Evolutionary conservation across 2,797 vertebrate genomes (phyloP).

Genomic region (Hafferia zeledoni): DNA sequence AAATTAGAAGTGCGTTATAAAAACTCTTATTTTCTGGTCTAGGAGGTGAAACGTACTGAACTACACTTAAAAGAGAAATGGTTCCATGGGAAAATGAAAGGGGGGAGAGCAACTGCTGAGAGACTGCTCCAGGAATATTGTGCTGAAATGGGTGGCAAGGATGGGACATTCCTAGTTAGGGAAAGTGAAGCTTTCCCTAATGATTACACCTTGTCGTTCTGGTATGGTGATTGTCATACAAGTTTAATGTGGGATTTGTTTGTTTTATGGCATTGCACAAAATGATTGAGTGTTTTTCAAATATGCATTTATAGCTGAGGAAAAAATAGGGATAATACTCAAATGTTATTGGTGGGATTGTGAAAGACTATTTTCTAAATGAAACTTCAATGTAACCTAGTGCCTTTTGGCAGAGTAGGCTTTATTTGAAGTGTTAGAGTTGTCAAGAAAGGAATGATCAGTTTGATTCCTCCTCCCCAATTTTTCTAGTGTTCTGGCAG

Average conservation of each 20-base stretch:
- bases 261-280: background rate
- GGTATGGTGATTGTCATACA: conserved; percentile 74
- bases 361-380: background rate
- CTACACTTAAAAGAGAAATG: conserved; percentile 87
- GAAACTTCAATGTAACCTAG: background rate
- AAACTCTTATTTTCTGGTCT: background rate
- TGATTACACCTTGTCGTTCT: conserved; percentile 93
- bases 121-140: conserved; percentile 90
- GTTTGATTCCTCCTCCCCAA: background rate
- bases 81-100: conserved; percentile 90
- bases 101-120: conserved; percentile 87
- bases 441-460: background rate
- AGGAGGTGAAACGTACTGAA: conserved; percentile 78
- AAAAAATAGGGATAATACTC: background rate
- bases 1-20: background rate
- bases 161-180: conserved; percentile 93
- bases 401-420: background rate
- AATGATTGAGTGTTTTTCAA: background rate
- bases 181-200: conserved; percentile 86
- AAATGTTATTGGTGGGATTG: background rate
- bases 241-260: background rate
- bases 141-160: conserved; percentile 84
- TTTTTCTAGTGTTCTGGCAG: background rate
- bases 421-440: background rate
- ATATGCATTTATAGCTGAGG: background rate